These are phyloP conservation scores for Thera britannica DNA, from an alignment of 2,888 invertebrate species.

Conservation along the genomic window DNA sequence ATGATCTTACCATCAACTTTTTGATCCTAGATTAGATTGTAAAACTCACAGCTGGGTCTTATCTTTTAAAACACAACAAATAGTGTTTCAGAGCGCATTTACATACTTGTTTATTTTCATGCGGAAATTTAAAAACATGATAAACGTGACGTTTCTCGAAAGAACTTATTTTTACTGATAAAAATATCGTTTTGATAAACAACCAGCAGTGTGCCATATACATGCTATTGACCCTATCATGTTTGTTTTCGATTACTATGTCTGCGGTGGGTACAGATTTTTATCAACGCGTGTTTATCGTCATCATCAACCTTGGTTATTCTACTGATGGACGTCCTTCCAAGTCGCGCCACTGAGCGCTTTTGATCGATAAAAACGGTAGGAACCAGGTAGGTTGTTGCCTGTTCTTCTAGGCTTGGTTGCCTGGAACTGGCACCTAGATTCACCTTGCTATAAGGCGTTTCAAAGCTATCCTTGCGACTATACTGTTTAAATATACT, in stretches of 20 bases:
- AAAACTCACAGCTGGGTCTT: not conserved
- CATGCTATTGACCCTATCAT: constrained; percentile 40
- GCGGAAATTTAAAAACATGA: constrained; percentile 29
- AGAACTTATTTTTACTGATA: constrained; percentile 23
- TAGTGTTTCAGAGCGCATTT: constrained; percentile 7
- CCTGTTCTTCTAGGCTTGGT: no score
- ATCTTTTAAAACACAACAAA: not conserved
- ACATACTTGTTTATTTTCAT: constrained; percentile 22
- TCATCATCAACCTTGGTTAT: no score
- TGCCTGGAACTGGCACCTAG: no score
- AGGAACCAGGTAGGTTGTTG: no score
- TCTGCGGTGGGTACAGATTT: not conserved
- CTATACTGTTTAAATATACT: no score
- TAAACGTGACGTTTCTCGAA: constrained; percentile 26
- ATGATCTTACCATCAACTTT: no score
- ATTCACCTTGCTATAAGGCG: no score
- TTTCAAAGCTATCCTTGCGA: no score
- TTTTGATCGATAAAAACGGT: no score
- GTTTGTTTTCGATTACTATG: not conserved
- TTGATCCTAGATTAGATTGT: constrained; percentile 2
- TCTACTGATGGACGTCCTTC: no score
- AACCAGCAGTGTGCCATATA: constrained; percentile 34
- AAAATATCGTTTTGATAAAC: constrained; percentile 10
- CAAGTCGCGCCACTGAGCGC: no score
- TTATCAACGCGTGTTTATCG: not conserved